Percentiles rank a stretch among this genome's conserved stretches.
These are phyloP conservation scores for Carassius carassius DNA, from an alignment of 2,113 vertebrate species.

Conservation along the genomic window DNA sequence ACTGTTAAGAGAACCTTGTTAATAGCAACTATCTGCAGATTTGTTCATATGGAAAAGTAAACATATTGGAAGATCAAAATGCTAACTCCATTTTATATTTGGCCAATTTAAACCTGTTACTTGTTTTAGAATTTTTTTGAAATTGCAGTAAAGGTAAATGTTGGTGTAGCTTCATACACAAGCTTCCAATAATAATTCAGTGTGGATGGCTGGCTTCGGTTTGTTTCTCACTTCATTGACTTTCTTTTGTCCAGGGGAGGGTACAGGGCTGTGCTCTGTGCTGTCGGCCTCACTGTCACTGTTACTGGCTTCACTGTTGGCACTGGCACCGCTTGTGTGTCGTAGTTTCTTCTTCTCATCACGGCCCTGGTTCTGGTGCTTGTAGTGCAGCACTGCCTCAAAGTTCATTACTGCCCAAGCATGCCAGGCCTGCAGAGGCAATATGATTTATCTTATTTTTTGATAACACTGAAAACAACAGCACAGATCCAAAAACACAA, in stretches of 20 bases:
- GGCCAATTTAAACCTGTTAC: not conserved
- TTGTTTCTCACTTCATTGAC: constrained; percentile 83
- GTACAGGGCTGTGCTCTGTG: constrained; percentile 88
- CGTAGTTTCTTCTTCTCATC: constrained; percentile 95
- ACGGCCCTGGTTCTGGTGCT: constrained; percentile 91
- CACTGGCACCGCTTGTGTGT: constrained; percentile 85
- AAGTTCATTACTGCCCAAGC: constrained; percentile 99
- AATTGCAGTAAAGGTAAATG: not conserved
- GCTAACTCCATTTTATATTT: not conserved
- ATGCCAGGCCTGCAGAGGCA: constrained; percentile 88
- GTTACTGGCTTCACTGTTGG: constrained; percentile 92
- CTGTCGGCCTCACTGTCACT: constrained; percentile 94
- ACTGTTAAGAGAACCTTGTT: not conserved
- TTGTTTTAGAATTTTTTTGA: constrained; percentile 15
- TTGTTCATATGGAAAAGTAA: not conserved
- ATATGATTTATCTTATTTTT: not conserved
- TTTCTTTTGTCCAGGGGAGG: constrained; percentile 93
- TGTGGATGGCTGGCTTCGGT: constrained; percentile 8
- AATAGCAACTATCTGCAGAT: not conserved
- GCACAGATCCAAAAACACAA: not conserved
- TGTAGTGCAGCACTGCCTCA: constrained; percentile 96
- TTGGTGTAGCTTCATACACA: not conserved
- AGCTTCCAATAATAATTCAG: not conserved
- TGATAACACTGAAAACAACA: not conserved
- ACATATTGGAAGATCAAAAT: not conserved